Conservation (phyloP, 2,797 vertebrate species). For the Pogoniulus pusillus region DNA sequence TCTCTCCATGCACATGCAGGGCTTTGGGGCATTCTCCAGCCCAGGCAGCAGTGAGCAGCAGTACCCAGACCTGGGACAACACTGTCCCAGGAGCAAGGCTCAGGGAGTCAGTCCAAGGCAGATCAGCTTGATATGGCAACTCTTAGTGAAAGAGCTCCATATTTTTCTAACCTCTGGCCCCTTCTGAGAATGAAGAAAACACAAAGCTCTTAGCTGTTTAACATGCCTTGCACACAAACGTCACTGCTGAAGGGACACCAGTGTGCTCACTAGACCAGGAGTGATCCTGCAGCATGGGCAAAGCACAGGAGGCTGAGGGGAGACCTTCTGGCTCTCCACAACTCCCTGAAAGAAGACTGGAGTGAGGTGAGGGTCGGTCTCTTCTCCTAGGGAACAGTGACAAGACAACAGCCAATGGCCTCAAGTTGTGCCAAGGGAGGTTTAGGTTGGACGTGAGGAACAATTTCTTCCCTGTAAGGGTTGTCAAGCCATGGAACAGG, state of each 20-base stretch:
- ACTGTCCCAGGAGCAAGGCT: rapidly evolving
- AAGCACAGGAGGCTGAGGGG: not conserved
- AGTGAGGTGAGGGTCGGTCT: too few relatives aligned
- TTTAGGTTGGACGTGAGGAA: too few relatives aligned
- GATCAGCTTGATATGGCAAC: not conserved
- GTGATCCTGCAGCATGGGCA: rapidly evolving
- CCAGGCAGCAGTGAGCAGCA: not conserved
- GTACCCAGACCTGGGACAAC: not conserved
- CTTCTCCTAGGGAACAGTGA: too few relatives aligned
- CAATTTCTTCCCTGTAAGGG: not conserved
- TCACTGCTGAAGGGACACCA: not conserved
- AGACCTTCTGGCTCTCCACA: too few relatives aligned
- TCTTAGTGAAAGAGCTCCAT: not conserved
- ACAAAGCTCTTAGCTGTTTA: not conserved
- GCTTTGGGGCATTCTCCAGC: rapidly evolving
- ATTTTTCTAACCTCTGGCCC: not conserved
- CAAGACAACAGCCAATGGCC: too few relatives aligned
- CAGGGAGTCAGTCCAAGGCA: not conserved
- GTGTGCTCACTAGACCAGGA: not conserved
- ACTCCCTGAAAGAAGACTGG: too few relatives aligned
- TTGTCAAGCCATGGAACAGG: too few relatives aligned
- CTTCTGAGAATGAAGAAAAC: not conserved
- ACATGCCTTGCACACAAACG: rapidly evolving
- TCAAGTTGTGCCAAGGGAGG: too few relatives aligned
- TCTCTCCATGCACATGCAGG: not conserved